Conservation (phyloP, 1,140 invertebrate genomes). For the Oedothorax gibbosus region DNA sequence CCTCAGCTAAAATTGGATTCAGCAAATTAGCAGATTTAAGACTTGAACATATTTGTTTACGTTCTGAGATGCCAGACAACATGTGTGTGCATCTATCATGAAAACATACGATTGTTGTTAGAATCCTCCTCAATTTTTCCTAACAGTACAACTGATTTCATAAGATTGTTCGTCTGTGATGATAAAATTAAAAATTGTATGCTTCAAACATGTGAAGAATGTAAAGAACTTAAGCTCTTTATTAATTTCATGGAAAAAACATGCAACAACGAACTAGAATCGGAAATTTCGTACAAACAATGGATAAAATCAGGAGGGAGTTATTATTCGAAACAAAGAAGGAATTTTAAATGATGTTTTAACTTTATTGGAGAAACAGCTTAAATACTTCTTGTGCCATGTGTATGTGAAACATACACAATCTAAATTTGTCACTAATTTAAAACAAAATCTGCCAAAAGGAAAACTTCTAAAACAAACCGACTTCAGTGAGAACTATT, state of each 20-base stretch:
- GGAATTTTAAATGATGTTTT: conserved; percentile 8
- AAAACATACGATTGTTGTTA: too few relatives aligned
- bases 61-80: too few relatives aligned
- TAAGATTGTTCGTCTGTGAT: too few relatives aligned
- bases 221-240: conserved; percentile 1
- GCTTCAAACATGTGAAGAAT: conserved; percentile 1
- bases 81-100: too few relatives aligned
- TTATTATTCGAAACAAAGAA: background rate
- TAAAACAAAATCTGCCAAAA: conserved; percentile 10
- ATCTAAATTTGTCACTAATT: background rate
- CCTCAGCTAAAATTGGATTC: too few relatives aligned
- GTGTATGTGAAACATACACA: conserved; percentile 14
- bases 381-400: conserved; percentile 15
- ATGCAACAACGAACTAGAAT: background rate
- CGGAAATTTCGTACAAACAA: background rate
- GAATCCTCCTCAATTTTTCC: too few relatives aligned
- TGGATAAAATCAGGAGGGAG: conserved; percentile 1
- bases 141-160: too few relatives aligned
- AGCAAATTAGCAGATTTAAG: too few relatives aligned
- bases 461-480: conserved; percentile 7
- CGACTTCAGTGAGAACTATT: background rate
- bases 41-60: too few relatives aligned
- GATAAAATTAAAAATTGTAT: too few relatives aligned
- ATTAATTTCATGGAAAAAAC: background rate
- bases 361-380: conserved; percentile 6